Evolutionary conservation across 2,113 vertebrate species (phyloP).

Genomic region (Isichthys henryi): DNA sequence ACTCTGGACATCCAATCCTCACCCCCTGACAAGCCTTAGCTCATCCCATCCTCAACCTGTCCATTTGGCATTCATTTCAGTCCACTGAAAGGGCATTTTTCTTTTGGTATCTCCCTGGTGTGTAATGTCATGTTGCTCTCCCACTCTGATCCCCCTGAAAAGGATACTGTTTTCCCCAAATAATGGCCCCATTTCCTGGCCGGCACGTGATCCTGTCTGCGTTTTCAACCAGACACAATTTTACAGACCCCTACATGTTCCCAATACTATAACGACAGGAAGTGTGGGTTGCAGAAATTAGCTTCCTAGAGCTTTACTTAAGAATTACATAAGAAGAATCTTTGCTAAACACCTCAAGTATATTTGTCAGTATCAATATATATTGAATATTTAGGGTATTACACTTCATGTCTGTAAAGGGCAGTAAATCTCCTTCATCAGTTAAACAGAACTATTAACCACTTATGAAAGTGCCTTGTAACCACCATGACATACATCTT

Average conservation of each 20-base stretch:
- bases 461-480: not conserved
- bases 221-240: not conserved
- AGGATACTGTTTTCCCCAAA: not conserved
- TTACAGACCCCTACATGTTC: not conserved
- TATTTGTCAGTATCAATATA: not conserved
- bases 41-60: not conserved
- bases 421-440: not conserved
- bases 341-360: not conserved
- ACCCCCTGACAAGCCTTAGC: not conserved
- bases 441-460: not conserved
- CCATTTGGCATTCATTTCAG: not conserved
- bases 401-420: not conserved
- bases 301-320: not conserved
- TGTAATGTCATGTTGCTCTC: not conserved
- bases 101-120: not conserved
- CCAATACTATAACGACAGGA: not conserved
- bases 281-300: not conserved
- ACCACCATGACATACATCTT: not conserved
- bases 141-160: not conserved
- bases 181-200: not conserved
- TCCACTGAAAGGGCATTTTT: not conserved
- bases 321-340: not conserved
- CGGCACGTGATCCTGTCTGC: not conserved
- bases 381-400: not conserved
- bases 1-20: not conserved